phyloP scores from a whole-genome alignment of 2,113 vertebrate species.

The Amazona vittata region DNA sequence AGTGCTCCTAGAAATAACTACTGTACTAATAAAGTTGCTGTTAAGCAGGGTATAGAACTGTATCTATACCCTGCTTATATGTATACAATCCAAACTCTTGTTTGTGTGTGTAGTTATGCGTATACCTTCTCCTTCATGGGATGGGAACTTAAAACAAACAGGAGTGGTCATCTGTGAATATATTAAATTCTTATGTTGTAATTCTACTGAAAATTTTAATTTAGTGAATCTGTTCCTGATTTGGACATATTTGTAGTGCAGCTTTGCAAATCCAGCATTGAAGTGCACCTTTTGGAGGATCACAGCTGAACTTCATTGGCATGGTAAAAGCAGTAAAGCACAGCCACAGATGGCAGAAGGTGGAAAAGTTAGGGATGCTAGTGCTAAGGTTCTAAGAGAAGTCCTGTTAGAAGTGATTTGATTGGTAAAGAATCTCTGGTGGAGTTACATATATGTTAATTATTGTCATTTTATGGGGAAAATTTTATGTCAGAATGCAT shows the following conservation, averaged over 20 bases:
- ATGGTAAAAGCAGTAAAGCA: not conserved
- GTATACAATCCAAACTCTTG: not conserved
- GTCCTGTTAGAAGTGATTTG: not conserved
- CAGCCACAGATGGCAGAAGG: not conserved
- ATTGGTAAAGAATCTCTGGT: not conserved
- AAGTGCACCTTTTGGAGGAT: not conserved
- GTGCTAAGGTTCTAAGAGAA: not conserved
- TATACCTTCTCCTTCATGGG: not conserved
- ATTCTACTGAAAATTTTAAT: not conserved
- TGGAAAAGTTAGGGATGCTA: not conserved
- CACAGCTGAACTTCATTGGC: not conserved
- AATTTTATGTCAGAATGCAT: not conserved
- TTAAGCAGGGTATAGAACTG: not conserved
- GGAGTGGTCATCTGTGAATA: not conserved
- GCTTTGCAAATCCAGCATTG: not conserved
- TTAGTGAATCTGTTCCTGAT: not conserved
- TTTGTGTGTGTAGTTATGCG: fast-evolving
- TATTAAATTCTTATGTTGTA: not conserved
- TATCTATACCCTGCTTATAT: not conserved
- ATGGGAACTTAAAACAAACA: not conserved
- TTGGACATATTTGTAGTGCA: not conserved
- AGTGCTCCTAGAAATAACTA: not conserved
- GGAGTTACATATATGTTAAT: not conserved
- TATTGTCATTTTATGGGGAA: not conserved
- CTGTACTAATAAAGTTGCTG: not conserved